These are phyloP conservation scores for Xiphophorus hellerii DNA, from an alignment of 2,113 vertebrate genomes.

Conservation along the genomic window DNA sequence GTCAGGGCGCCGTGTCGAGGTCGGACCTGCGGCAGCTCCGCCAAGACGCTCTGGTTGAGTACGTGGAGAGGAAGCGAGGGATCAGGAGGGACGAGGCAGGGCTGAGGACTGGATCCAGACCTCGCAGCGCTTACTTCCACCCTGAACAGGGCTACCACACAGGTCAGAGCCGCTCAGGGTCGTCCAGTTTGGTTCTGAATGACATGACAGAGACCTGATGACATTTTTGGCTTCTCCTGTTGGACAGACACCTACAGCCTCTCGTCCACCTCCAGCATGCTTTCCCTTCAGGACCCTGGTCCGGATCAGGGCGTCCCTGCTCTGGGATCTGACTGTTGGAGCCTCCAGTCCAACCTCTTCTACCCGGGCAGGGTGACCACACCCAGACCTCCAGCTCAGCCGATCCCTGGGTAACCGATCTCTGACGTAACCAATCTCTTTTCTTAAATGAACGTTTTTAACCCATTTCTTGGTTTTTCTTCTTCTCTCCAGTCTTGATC, in stretches of 20 bases:
- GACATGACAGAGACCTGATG: not conserved
- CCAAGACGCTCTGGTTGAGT: conserved; percentile 89
- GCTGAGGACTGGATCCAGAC: conserved; percentile 65
- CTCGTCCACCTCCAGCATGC: conserved; percentile 84
- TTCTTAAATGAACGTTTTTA: not conserved
- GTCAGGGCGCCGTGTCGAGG: conserved; percentile 77
- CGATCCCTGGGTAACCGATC: conserved; percentile 22
- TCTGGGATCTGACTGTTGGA: conserved; percentile 52
- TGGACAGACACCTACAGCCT: conserved; percentile 80
- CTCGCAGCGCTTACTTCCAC: conserved; percentile 81
- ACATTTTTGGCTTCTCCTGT: conserved; percentile 13
- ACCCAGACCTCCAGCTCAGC: conserved; percentile 54
- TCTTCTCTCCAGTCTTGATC: conserved; percentile 14
- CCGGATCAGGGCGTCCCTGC: conserved; percentile 55
- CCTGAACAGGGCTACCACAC: conserved; percentile 20
- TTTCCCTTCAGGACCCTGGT: conserved; percentile 86
- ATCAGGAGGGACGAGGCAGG: conserved; percentile 55
- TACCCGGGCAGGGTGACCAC: conserved; percentile 68
- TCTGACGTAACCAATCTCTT: not conserved
- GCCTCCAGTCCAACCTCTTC: conserved; percentile 52
- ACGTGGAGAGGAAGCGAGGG: conserved; percentile 88
- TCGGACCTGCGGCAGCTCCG: conserved; percentile 89
- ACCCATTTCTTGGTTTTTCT: not conserved
- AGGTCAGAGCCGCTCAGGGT: conserved; percentile 31
- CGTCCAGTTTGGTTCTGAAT: not conserved